Evolutionary conservation across 2,888 invertebrate species (phyloP), one percentile per base, ranked within the genome.

Genomic region (Geophilus truncorum): DNA sequence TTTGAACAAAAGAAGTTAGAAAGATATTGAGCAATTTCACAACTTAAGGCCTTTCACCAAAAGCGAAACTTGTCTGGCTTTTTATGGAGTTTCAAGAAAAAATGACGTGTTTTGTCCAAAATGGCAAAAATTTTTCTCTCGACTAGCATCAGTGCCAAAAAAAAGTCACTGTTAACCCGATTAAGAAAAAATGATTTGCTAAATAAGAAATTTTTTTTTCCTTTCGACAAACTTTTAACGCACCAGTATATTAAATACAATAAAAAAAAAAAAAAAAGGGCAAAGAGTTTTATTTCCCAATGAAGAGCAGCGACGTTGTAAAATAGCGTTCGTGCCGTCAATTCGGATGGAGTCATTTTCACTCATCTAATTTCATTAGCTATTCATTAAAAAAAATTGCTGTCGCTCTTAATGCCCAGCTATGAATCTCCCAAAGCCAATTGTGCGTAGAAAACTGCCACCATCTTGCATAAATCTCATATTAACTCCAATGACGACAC

Each of bases 351-450:
- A 62, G 62, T 62, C 62, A 62, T 62, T 62, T 62, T 62, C 62
- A 62, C 62, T 62, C 62, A 62, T 62, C 78, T 78, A 78, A 78
- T 78, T 78, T 78, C 78, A 78, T 78, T 78, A 78, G 78, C 36
- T 78, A 78, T 78, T 78, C 78, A 78, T 78, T 78, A 78, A 78
- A 78, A 78, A 78, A 36, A 34, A 78, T 40, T 78, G 78, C 40
- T 40, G 34, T 78, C 62, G 62, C 62, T 62, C 25, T 62, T 62
- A 62, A 62, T 62, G 62, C 62, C 62, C 62, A 62, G 62, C 62
- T 62, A 62, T 62, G 62, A 62, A 62, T 62, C 62, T 62, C 62
- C 62, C 62, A 62, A 62, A 62, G 62, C 62, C 62, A 62, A 62
- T 62, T 62, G 62, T 25, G 62, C 62, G 25, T 62, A 62, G 62